Conservation (phyloP, 2,113 vertebrate species). For the Poeciliopsis turrubarensis region DNA sequence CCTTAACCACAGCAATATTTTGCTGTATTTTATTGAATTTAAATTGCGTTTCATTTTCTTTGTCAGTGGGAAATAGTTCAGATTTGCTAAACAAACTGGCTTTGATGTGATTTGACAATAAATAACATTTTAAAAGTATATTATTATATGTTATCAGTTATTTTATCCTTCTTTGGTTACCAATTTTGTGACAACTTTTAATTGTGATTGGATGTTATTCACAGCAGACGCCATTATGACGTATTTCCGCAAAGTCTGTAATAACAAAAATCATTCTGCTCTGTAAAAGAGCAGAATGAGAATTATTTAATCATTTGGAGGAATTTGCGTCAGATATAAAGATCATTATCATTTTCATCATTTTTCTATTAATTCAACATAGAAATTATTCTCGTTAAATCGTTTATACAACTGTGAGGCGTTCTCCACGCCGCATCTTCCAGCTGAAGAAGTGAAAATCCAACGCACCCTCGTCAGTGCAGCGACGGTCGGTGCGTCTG, state of each 20-base stretch:
- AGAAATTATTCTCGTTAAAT: not conserved
- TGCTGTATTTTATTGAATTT: too few species aligned
- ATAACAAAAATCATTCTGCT: too few species aligned
- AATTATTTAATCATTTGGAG: not conserved
- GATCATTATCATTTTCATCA: not conserved
- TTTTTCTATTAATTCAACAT: not conserved
- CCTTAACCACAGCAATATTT: too few species aligned
- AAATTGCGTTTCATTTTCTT: too few species aligned
- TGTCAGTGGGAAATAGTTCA: too few species aligned
- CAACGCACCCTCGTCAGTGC: not conserved
- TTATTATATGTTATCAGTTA: not conserved
- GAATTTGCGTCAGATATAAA: not conserved
- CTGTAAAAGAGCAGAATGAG: too few species aligned
- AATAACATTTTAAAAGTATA: not conserved
- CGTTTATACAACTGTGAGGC: not conserved
- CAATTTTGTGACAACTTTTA: not conserved
- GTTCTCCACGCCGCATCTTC: not conserved
- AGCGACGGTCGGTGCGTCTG: not conserved
- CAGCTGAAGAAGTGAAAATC: fast-evolving
- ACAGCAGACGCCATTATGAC: fast-evolving
- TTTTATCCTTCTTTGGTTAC: not conserved
- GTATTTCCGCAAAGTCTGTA: not conserved
- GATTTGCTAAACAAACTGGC: too few species aligned
- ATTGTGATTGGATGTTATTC: constrained; percentile 8
- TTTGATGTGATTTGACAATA: not conserved